Base-by-base conservation (phyloP, 2,888 invertebrate species). In the Artemia sinica region DNA sequence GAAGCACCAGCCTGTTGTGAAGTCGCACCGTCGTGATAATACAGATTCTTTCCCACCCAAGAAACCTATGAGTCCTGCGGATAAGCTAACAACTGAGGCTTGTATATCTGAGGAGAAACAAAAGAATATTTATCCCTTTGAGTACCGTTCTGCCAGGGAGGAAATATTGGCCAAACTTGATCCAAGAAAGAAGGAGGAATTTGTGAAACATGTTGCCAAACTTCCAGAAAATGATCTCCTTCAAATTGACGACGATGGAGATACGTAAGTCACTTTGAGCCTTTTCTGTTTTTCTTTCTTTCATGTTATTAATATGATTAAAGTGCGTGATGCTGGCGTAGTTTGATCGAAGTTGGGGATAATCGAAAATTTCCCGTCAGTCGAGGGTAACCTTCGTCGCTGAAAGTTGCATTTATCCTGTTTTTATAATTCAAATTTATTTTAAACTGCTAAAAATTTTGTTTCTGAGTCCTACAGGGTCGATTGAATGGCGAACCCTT, bases 231-330 rank as follows among this genome's bases (percentile, higher is more conserved):
- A 66, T n/a, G 66, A 67, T 14, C 66, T 69, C 12, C 66, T 69
- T 7, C 49, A 13, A 12, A 41, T 49, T 13, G 70, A 70, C 66
- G 63, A 68, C 8, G 70, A 70, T 48, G 70, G 70, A 58, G 70
- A 70, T 66, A 70, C 70, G 70, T 70, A 70, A 68, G 51, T 65
- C 12, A 13, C n/a, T 41, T 7, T 68, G 51, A 11, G 4, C 8
- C 49, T 18, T 12, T 7, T 41, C 14, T 12, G n/a, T 8, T 8
- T 51, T 12, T 13, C 58, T n/a, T 4, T 28, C 4, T 1, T 28
- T 4, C n/a, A n/a, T 28, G 1, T 28, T 4, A 28, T 28, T 28
- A 28, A 28, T 28, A 4, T 28, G 28, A 28, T 28, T 28, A 28
- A 28, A 28, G 1, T 28, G 28, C 28, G 28, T 28, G 2, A 28